A percentile compares a stretch with the other conserved stretches of the same genome.
Conservation (phyloP, 2,113 vertebrate species). For the Onychorhynchus coronatus region DNA sequence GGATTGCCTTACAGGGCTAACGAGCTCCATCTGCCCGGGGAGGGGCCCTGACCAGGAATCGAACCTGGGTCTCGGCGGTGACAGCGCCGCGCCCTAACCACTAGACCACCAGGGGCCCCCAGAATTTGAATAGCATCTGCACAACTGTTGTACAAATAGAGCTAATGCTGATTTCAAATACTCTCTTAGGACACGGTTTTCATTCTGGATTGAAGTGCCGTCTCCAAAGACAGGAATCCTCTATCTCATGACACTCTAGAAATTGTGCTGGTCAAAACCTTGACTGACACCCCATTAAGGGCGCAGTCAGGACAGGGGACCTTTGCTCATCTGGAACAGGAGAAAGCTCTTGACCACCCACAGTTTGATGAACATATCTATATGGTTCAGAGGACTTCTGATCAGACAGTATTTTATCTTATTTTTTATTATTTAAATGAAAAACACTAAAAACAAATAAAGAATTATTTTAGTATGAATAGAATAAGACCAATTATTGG, state of each 20-base stretch:
- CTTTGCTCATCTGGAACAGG: not conserved
- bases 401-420: not conserved
- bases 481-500: not conserved
- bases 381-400: not conserved
- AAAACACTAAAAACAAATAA: not conserved
- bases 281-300: not conserved
- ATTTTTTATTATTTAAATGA: not conserved
- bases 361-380: not conserved
- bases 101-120: no score
- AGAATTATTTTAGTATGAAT: not conserved
- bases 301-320: accelerated
- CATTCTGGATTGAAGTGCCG: not conserved
- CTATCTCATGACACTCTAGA: not conserved
- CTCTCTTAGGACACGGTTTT: not conserved
- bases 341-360: not conserved
- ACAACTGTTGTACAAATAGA: not conserved
- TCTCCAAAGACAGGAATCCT: not conserved
- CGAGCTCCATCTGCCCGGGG: no score
- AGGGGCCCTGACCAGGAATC: no score
- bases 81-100: no score
- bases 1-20: no score
- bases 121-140: not conserved
- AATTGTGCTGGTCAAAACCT: not conserved
- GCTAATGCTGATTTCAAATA: not conserved
- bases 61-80: no score